These are phyloP conservation scores for Oncorhynchus mykiss DNA, from an alignment of 2,113 vertebrate genomes.

Conservation along the genomic window DNA sequence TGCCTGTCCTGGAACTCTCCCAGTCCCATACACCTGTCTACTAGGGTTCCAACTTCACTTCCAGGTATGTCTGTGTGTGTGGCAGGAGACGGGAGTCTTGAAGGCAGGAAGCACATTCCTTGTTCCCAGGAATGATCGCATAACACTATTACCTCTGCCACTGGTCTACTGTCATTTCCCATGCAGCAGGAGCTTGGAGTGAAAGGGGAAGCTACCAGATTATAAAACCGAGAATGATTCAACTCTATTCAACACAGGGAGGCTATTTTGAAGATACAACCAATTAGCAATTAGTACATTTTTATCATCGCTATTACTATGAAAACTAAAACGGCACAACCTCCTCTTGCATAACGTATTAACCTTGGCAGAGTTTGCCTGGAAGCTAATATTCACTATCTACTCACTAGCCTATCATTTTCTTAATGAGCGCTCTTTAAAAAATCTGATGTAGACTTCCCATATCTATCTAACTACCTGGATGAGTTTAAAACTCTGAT, in stretches of 20 bases:
- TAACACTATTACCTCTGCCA: background rate
- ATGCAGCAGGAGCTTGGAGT: background rate
- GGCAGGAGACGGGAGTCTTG: constrained; percentile 2
- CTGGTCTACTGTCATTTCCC: background rate
- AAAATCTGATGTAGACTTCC: background rate
- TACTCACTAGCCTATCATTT: too few relatives aligned
- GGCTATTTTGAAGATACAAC: background rate
- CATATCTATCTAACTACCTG: background rate
- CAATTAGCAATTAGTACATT: background rate
- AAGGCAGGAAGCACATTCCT: constrained; percentile 14
- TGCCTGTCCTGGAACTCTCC: constrained; percentile 18
- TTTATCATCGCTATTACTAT: background rate
- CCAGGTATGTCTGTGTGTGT: constrained; percentile 32
- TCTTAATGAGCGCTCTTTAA: background rate
- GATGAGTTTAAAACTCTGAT: background rate
- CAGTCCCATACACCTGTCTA: constrained; percentile 65
- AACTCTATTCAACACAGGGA: too few relatives aligned
- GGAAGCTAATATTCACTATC: background rate
- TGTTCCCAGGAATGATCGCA: constrained; percentile 3
- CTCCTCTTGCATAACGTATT: background rate
- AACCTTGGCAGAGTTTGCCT: background rate
- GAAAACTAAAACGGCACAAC: background rate
- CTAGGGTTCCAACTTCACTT: constrained; percentile 55
- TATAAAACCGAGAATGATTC: too few relatives aligned
- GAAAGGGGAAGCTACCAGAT: background rate